A percentile compares a stretch with the other conserved stretches of the same genome.
Conservation (phyloP, 2,888 invertebrate species). For the Onthophagus sagittarius region DNA sequence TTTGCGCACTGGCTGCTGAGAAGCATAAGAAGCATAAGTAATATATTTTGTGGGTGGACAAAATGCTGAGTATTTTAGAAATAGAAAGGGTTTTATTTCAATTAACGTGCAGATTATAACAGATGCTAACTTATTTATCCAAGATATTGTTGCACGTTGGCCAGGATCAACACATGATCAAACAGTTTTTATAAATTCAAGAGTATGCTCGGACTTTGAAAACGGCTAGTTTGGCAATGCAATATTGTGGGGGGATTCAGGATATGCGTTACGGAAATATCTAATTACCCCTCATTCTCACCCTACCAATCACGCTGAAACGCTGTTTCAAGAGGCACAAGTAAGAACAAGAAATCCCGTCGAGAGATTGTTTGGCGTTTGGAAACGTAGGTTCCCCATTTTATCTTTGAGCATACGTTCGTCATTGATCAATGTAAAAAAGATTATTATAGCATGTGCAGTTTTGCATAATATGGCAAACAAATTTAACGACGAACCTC, state of each 20-base stretch:
- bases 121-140: conserved; percentile 21
- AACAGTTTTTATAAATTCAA: conserved; percentile 36
- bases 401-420: conserved; percentile 26
- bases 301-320: conserved; percentile 21
- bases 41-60: too few species aligned
- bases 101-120: conserved; percentile 32
- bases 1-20: background rate
- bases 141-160: conserved; percentile 29
- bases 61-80: too few species aligned
- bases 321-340: conserved; percentile 19
- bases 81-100: conserved; percentile 31
- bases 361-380: conserved; percentile 33
- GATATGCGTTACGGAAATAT: conserved; percentile 30
- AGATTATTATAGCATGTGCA: conserved; percentile 13
- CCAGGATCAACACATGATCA: conserved; percentile 35
- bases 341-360: conserved; percentile 28
- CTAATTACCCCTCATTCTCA: conserved; percentile 22
- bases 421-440: conserved; percentile 22
- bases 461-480: conserved; percentile 16
- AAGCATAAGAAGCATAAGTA: conserved; percentile 19
- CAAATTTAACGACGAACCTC: conserved; percentile 1
- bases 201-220: conserved; percentile 28
- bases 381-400: conserved; percentile 27
- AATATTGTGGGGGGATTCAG: conserved; percentile 31
- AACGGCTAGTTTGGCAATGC: conserved; percentile 22